Base-by-base conservation (phyloP, 30 jellyfish, hydroid and myxozoan species). In the Sanderia malayensis region DNA sequence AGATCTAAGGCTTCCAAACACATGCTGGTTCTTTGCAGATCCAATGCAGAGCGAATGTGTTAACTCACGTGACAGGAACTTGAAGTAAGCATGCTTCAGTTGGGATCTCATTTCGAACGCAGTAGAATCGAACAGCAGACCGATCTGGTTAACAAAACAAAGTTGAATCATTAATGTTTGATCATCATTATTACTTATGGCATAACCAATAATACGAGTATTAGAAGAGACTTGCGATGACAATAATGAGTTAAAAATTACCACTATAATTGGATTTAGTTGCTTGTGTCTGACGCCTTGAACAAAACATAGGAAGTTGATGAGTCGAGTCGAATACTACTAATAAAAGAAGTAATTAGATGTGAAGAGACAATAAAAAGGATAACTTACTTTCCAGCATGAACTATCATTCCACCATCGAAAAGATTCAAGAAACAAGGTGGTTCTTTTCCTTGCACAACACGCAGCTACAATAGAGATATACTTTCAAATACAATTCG, bases 321-420 rank as follows among this genome's bases (percentile, higher is more conserved):
- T 37, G 52, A 37, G 52, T 37, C 6, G 13, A 37, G 52, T 4
- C 24, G 18, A 49, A 49, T 49, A 49, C 64, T 4, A 49, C 11
- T 9, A 49, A 49, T 2, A 49, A 19, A 49, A 49, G 3, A 49
- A 11, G 18, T 2, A 19, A 19, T 9, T 49, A 15, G 55, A 13
- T n/a, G n/a, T n/a, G n/a, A 62, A 9, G 7, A 23, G 21, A 62
- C 4, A 4, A 29, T 21, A 17, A 26, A 4, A 13, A 62, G 9
- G 2, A 2, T 21, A n/a, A 58, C 94, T 60, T 64, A 82, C 94
- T 90, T 90, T 53, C 98, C 98, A 29, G 98, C 98, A 47, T 90
- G 98, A 0, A 90, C 80, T 11, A 90, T 69, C 98, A 90, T 90
- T 4, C 96, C 86, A n/a, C 98, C 98, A 70, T 90, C 90, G 60